These are phyloP conservation scores for Sebastes fasciatus DNA, from an alignment of 2,113 vertebrate genomes.

Conservation along the genomic window DNA sequence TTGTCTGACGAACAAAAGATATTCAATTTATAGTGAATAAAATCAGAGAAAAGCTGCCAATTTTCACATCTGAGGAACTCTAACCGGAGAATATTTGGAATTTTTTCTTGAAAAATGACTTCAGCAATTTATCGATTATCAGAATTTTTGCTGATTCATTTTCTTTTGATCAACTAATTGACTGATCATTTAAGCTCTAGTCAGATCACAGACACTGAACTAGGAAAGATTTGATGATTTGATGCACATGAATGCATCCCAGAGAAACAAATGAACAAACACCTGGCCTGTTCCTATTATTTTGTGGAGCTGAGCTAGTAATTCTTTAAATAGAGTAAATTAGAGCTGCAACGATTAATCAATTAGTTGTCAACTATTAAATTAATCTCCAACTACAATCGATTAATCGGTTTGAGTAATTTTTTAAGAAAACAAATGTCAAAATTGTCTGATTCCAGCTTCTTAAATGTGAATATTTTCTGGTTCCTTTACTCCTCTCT, in stretches of 20 bases:
- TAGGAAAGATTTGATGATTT: neutral
- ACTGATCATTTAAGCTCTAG: neutral
- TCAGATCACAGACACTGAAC: neutral
- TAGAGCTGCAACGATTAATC: no score
- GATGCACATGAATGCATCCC: neutral
- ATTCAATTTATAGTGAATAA: neutral
- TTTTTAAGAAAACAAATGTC: no score
- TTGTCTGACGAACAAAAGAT: neutral
- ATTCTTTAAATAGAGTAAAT: neutral
- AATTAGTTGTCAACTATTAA: no score
- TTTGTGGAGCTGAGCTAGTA: neutral
- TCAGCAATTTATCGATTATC: neutral
- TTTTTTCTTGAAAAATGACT: neutral
- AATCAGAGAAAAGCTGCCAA: neutral
- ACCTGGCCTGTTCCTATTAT: neutral
- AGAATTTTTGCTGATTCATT: neutral
- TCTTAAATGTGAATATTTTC: no score
- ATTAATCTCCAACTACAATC: no score
- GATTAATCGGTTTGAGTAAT: no score
- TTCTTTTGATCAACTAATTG: neutral
- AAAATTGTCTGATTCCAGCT: no score
- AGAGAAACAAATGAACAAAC: no score
- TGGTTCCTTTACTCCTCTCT: no score
- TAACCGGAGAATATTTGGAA: neutral
- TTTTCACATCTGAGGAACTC: neutral